phyloP scores from a whole-genome alignment of 2,888 invertebrate species.

The Griposia aprilina region DNA sequence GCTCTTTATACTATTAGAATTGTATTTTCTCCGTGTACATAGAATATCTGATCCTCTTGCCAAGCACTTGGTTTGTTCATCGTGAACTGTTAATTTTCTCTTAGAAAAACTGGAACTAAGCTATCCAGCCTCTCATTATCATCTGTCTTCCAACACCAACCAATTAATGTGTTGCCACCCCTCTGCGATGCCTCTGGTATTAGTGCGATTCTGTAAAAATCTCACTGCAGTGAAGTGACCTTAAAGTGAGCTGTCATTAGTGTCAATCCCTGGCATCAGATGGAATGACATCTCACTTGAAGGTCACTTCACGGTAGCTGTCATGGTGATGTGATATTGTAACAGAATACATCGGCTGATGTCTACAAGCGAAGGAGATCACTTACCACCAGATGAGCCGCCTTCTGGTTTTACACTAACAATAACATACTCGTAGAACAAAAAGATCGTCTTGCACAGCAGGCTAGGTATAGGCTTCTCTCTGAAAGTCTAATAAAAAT shows the following conservation, averaged over 20 bases:
- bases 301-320: too few species aligned
- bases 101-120: background rate
- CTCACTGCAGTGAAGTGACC: too few species aligned
- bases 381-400: background rate
- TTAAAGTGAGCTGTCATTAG: too few species aligned
- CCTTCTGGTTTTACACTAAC: background rate
- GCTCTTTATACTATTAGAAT: background rate
- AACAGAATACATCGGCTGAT: too few species aligned
- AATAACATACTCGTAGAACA: background rate
- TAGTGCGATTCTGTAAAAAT: too few species aligned
- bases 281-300: too few species aligned
- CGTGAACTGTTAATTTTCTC: background rate
- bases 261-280: too few species aligned
- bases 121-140: background rate
- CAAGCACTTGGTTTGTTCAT: background rate
- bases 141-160: background rate
- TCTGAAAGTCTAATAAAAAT: background rate
- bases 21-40: background rate
- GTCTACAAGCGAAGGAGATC: background rate
- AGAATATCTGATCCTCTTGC: background rate
- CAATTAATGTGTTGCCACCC: too few species aligned
- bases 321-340: too few species aligned
- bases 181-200: too few species aligned
- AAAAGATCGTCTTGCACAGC: background rate
- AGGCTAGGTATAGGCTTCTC: background rate